Evolutionary conservation across 2,888 invertebrate genomes (phyloP).

Genomic region (Ecdyonurus torrentis): DNA sequence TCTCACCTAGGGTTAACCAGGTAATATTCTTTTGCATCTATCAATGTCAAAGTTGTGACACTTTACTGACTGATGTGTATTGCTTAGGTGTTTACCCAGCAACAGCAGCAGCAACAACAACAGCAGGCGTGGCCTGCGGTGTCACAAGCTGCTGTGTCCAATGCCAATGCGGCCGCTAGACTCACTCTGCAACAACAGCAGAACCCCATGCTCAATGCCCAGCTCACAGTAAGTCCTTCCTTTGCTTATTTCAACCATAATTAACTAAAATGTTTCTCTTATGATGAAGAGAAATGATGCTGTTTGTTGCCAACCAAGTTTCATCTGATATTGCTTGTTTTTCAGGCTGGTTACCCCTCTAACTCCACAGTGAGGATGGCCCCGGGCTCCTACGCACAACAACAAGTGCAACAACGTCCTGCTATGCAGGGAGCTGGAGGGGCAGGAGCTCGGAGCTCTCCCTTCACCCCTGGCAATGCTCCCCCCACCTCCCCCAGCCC

Average conservation of each 20-base stretch:
- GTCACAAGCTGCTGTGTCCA: constrained; percentile 28
- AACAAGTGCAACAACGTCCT: background rate
- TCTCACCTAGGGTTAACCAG: constrained; percentile 37
- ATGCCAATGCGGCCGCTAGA: constrained; percentile 22
- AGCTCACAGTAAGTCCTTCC: constrained; percentile 48
- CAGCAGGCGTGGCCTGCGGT: constrained; percentile 20
- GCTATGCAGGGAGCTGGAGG: background rate
- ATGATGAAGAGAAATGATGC: background rate
- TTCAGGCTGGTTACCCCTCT: background rate
- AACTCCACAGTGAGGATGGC: background rate
- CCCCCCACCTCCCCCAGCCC: background rate
- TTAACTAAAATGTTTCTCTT: background rate
- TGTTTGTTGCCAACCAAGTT: background rate
- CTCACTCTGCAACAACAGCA: constrained; percentile 56
- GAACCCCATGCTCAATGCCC: constrained; percentile 80
- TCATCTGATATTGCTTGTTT: background rate
- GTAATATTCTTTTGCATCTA: too few relatives aligned
- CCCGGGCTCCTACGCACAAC: background rate
- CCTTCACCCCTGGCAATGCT: background rate
- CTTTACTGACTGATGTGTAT: background rate
- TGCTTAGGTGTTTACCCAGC: background rate
- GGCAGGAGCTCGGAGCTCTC: background rate
- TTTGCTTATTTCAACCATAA: background rate
- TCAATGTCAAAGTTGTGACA: background rate
- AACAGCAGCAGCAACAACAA: constrained; percentile 26